Conservation (phyloP, 1,140 invertebrate genomes). For the Chrysopa pallens region DNA sequence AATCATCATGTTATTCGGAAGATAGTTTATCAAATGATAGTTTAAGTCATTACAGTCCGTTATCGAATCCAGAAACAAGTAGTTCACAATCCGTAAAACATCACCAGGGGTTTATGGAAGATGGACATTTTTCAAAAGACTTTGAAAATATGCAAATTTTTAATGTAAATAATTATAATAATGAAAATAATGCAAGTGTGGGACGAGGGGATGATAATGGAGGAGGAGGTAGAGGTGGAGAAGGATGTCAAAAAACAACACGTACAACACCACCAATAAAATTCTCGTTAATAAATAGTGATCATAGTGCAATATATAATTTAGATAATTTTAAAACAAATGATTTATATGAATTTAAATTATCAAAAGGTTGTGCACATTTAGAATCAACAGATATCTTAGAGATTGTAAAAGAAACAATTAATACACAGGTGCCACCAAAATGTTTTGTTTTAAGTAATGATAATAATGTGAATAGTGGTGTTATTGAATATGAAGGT, state of each 20-base stretch:
- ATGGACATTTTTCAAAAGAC: background rate
- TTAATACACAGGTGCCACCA: constrained; percentile 56
- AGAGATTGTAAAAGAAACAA: constrained; percentile 61
- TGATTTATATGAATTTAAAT: constrained; percentile 19
- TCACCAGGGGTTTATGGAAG: background rate
- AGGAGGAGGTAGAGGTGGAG: background rate
- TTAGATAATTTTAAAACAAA: background rate
- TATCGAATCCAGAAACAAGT: constrained; percentile 7
- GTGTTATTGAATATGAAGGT: constrained; percentile 54
- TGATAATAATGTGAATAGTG: constrained; percentile 8
- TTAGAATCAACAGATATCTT: constrained; percentile 62
- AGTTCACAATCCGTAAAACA: constrained; percentile 17
- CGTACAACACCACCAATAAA: background rate
- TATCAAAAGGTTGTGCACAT: constrained; percentile 64
- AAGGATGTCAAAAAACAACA: background rate
- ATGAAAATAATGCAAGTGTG: background rate
- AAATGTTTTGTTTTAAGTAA: constrained; percentile 42
- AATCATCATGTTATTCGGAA: constrained; percentile 44
- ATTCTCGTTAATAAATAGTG: too few species aligned
- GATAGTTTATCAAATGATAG: constrained; percentile 43
- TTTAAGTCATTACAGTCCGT: constrained; percentile 18
- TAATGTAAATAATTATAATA: background rate
- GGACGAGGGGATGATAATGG: too few species aligned
- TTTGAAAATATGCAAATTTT: constrained; percentile 3
- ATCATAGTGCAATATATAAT: background rate